Base-by-base conservation (phyloP, 2,113 vertebrate species). In the Condylura cristata region DNA sequence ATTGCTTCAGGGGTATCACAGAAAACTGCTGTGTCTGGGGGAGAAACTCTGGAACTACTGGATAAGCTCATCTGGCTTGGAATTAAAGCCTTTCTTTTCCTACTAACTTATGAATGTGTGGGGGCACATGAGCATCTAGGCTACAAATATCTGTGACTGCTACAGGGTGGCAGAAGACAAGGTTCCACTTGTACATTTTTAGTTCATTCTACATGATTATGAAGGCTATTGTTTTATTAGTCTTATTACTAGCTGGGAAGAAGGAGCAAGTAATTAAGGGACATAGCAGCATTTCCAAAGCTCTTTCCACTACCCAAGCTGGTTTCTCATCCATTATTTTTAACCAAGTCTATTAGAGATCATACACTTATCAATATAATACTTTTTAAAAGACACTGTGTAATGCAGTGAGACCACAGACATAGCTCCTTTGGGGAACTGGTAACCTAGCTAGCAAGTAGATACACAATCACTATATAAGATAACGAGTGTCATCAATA, bases 151-250 rank as follows among this genome's bases (percentile, higher is more conserved):
- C 60, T 75, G 18, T 30, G 39, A 18, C 37, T 28, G 56, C 93
- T 32, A 1, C 37, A 8, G 13, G 1, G 6, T 37, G 90, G 37
- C 14, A 93, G 56, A 79, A 92, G 51, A 86, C 9, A 51, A 84
- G 28, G 51, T n/a, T 87, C n/a, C 24, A 26, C 61, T 14, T 80
- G 22, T 34, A 46, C 32, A 92, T 78, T 72, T 87, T 88, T 26
- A 90, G n/a, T 88, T 93, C 7, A 94, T 78, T 87, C 83, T 93
- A 28, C 18, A 95, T 86, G 56, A 84, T 68, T 89, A 88, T 53
- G 10, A 81, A 96, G 65, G n/a, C 14, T 94, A 90, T 90, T 85
- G 34, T 28, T 95, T 92, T 78, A 90, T 72, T 41, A 81, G 26
- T 90, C 34, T 61, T 71, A 80, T 63, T 66, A 76, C 51, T 13